These are phyloP conservation scores for Pomacea canaliculata DNA, from an alignment of 2,888 invertebrate species.

Conservation along the genomic window DNA sequence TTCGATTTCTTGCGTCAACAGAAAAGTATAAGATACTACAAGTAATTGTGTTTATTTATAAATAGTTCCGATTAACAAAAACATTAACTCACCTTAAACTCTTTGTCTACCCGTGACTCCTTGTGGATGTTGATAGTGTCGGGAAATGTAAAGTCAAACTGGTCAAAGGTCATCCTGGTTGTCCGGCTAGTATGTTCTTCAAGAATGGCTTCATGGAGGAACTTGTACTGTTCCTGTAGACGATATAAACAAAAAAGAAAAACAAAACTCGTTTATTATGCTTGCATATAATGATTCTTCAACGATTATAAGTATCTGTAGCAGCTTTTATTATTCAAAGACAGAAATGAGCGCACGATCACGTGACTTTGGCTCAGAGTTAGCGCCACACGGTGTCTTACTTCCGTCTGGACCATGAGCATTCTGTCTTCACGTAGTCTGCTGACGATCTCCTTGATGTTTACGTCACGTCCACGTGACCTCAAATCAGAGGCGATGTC, in stretches of 20 bases:
- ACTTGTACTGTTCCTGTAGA: too few species aligned
- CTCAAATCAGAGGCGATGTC: slow-evolving; percentile 7
- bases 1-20: too few species aligned
- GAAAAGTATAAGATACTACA: too few species aligned
- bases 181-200: too few species aligned
- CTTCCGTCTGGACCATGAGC: slow-evolving; percentile 15
- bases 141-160: too few species aligned
- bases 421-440: slow-evolving; percentile 1
- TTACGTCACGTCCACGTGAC: slow-evolving; percentile 9
- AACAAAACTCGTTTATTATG: background rate
- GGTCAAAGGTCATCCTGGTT: too few species aligned
- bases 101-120: too few species aligned
- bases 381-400: background rate
- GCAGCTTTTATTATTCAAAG: background rate
- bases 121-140: too few species aligned
- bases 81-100: too few species aligned
- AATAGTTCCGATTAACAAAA: too few species aligned
- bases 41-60: too few species aligned
- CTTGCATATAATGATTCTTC: background rate
- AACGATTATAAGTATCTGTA: background rate
- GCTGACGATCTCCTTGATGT: background rate
- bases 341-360: background rate
- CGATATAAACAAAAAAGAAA: background rate
- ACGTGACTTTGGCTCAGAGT: background rate
- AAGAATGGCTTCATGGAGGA: too few species aligned